Conservation (phyloP, 2,797 vertebrate species). For the Ctenosaura bakeri region DNA sequence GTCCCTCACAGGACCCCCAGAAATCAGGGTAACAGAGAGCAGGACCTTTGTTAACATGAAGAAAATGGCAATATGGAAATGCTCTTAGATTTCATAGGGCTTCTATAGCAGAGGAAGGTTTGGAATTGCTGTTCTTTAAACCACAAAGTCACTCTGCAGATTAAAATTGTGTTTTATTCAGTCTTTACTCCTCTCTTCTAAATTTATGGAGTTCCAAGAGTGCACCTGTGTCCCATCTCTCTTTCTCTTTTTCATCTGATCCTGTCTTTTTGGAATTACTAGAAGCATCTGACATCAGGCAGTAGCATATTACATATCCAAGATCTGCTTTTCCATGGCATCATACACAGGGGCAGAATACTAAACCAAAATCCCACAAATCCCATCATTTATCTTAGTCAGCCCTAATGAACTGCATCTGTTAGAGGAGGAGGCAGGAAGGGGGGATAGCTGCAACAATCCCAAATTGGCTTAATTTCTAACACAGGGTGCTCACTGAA, state of each 20-base stretch:
- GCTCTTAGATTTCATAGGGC: not conserved
- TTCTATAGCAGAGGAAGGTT: not conserved
- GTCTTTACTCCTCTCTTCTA: not conserved
- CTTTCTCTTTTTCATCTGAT: not conserved
- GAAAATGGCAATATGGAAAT: not conserved
- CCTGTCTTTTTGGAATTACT: not conserved
- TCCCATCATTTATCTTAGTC: slow-evolving; percentile 62
- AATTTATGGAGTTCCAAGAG: not conserved
- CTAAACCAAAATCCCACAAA: slow-evolving; percentile 49
- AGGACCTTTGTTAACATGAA: not conserved
- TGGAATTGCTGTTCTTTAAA: not conserved
- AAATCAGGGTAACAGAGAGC: too few relatives aligned
- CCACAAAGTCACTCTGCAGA: not conserved
- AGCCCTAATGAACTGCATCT: slow-evolving; percentile 56
- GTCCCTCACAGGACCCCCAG: too few relatives aligned
- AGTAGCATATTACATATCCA: not conserved
- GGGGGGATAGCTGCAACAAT: slow-evolving; percentile 44
- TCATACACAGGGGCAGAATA: slow-evolving; percentile 28
- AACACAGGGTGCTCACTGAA: fast-evolving
- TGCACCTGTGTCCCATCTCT: not conserved
- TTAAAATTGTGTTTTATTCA: not conserved
- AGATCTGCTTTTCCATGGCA: slow-evolving; percentile 3
- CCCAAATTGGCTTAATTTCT: slow-evolving; percentile 56
- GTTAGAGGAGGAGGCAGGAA: slow-evolving; percentile 45
- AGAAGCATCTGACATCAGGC: not conserved